Evolutionary conservation across 2,797 vertebrate species (phyloP), one percentile per base, ranked within the genome.

Genomic region (Acrocephalus scirpaceus): DNA sequence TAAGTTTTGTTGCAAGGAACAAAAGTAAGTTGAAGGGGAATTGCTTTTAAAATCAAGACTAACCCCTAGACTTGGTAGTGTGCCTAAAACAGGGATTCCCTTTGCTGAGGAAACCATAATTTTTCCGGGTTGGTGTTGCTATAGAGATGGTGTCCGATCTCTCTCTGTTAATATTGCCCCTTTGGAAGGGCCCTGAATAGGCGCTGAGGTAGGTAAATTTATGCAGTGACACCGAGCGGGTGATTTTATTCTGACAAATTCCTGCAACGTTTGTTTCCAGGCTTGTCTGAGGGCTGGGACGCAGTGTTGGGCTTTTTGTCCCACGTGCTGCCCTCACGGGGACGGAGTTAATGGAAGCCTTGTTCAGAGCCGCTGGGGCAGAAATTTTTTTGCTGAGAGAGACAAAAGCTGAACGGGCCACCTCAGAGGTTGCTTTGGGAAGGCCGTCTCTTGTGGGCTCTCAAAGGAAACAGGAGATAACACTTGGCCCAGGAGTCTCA

Each of bases 181-280:
- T 94, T 98, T 98, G 98, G 98, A 97, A 97, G 77, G 71, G 76
- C 89, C 62, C 96, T 99, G 99, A 99, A 99, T 98, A 98, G 98
- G 96, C 99, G 78, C 98, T 99, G 99, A 99, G 98, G 99, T 99
- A 99, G 99, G 99, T 99, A 99, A 99, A 99, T 99, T 98, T 99
- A 99, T 99, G 99, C 99, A 97, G 98, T 99, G 99, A 99, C 99
- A 99, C 97, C 95, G 98, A 99, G 99, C 99, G 99, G 98, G 99
- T 99, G 99, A 99, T 99, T 99, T 98, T 98, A 99, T 99, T 99
- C 99, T 98, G 98, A 94, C 96, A 98, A 98, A 98, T 98, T 98
- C 98, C 98, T 98, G 98, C 99, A 98, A 98, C 99, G 96, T 99
- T 99, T 99, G 99, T 99, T 99, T 99, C 98, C 98, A 98, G 97